A percentile compares a stretch with the other conserved stretches of the same genome.
Conservation (phyloP, 2,888 invertebrate species). For the Bembecia ichneumoniformis region DNA sequence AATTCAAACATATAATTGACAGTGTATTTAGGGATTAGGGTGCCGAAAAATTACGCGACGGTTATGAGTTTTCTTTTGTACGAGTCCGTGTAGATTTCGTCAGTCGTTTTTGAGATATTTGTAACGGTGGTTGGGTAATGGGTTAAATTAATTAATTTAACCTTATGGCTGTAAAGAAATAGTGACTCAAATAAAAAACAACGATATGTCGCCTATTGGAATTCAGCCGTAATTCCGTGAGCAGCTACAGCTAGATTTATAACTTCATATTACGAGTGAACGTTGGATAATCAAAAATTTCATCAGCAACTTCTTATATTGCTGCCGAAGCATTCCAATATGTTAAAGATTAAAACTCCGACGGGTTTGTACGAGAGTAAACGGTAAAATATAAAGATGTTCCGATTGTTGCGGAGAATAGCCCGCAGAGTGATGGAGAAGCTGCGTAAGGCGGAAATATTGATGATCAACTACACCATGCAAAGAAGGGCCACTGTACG, state of each 20-base stretch:
- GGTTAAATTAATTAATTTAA: neutral
- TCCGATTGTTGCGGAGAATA: conserved; percentile 37
- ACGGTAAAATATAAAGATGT: conserved; percentile 24
- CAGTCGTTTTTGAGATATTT: neutral
- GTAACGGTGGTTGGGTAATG: neutral
- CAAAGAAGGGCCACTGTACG: conserved; percentile 41
- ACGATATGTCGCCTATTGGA: conserved; percentile 29
- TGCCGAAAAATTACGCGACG: conserved; percentile 8
- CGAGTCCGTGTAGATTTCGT: neutral
- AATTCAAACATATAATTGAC: neutral
- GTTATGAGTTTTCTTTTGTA: conserved; percentile 22
- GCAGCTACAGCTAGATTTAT: conserved; percentile 1
- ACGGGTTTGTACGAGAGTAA: no score
- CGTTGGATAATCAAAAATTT: neutral
- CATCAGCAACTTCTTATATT: no score
- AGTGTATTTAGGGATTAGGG: no score
- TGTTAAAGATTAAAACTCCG: no score
- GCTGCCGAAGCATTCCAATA: no score
- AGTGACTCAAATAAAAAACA: neutral
- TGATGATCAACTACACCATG: conserved; percentile 38
- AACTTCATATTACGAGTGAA: neutral
- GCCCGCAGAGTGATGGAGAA: conserved; percentile 35
- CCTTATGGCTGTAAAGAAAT: neutral
- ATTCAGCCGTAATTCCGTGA: conserved; percentile 28
- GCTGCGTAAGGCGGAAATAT: conserved; percentile 38